Evolutionary conservation across 2,797 vertebrate genomes (phyloP).

Genomic region (Cynopterus sphinx): DNA sequence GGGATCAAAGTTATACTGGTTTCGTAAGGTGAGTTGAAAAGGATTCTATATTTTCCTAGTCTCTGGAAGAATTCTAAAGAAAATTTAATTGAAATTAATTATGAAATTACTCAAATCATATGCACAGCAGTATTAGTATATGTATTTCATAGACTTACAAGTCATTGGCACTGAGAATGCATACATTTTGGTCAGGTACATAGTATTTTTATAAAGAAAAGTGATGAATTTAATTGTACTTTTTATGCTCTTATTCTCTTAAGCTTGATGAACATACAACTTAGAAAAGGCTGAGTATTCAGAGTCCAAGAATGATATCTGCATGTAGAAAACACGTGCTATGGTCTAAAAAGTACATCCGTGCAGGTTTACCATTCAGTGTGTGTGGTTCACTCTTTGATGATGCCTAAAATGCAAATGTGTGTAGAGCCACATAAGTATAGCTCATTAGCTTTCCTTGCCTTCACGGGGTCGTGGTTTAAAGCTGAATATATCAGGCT

Average conservation of each 20-base stretch:
- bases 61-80: background rate
- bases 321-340: background rate
- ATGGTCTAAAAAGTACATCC: background rate
- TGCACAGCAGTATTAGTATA: background rate
- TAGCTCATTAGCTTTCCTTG: background rate
- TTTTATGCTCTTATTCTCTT: background rate
- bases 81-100: slow-evolving; percentile 44
- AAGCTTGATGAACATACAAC: background rate
- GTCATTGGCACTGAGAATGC: background rate
- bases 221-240: background rate
- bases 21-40: background rate
- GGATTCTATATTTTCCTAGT: slow-evolving; percentile 27
- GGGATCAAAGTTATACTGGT: background rate
- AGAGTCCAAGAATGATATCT: background rate
- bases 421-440: background rate
- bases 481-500: background rate
- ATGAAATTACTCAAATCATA: slow-evolving; percentile 3
- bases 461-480: background rate
- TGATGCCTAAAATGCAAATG: background rate
- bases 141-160: background rate
- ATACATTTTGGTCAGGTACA: background rate
- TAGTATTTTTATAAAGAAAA: background rate
- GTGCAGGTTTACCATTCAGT: background rate
- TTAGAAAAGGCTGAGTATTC: background rate
- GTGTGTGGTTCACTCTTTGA: background rate